Evolutionary conservation across 92 coral and sea anemone genomes (phyloP).

Genomic region (Phenganax stokvisi): DNA sequence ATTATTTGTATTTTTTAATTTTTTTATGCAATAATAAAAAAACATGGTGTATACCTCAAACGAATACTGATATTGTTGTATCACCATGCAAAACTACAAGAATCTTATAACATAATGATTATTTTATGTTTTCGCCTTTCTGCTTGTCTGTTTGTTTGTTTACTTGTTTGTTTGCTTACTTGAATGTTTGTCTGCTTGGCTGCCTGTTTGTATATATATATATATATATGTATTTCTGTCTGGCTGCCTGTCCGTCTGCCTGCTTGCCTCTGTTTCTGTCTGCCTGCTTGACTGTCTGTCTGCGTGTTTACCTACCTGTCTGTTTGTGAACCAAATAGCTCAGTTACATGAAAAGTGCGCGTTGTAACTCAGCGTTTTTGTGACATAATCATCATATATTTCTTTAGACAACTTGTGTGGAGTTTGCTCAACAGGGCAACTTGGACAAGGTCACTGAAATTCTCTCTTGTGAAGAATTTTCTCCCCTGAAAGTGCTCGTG

Average conservation of each 20-base stretch:
- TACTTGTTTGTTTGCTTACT: not conserved
- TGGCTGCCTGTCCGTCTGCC: too few relatives aligned
- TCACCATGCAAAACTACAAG: too few relatives aligned
- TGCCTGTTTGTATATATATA: too few relatives aligned
- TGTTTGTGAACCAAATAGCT: too few relatives aligned
- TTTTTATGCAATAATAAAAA: too few relatives aligned
- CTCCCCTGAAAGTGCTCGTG: constrained; percentile 71
- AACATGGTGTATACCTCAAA: too few relatives aligned
- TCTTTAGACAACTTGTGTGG: constrained; percentile 77
- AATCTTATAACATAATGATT: not conserved
- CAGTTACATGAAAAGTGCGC: not conserved
- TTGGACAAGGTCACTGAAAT: constrained; percentile 61
- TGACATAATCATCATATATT: not conserved
- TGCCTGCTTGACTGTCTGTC: too few relatives aligned
- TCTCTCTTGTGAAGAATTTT: constrained; percentile 69
- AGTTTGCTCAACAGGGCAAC: constrained; percentile 73
- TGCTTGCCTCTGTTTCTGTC: too few relatives aligned
- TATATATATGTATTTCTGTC: too few relatives aligned
- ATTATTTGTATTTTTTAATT: too few relatives aligned
- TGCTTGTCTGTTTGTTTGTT: not conserved
- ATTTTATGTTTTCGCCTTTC: not conserved
- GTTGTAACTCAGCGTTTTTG: not conserved
- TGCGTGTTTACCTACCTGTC: too few relatives aligned
- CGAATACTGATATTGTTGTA: too few relatives aligned
- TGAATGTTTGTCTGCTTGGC: not conserved